These are phyloP conservation scores for Telenomus remus DNA, from an alignment of 1,140 invertebrate genomes.

Conservation along the genomic window DNA sequence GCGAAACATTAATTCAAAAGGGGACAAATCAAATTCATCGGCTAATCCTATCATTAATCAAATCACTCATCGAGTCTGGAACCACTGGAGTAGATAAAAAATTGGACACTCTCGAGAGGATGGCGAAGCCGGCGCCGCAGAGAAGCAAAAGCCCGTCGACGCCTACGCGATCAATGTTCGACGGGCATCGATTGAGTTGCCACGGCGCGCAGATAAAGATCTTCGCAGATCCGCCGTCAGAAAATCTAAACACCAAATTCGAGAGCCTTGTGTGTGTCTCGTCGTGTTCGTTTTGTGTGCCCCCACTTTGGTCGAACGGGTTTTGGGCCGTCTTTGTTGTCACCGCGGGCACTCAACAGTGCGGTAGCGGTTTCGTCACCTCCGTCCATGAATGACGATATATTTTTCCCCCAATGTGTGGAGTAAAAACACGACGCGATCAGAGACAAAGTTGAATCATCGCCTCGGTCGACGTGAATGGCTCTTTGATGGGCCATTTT, in stretches of 20 bases:
- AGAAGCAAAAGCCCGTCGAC: constrained; percentile 52
- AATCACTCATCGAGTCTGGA: constrained; percentile 16
- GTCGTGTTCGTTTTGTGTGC: not conserved
- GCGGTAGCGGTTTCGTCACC: constrained; percentile 54
- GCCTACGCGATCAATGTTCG: constrained; percentile 60
- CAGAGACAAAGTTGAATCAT: constrained; percentile 26
- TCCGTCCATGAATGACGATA: constrained; percentile 33
- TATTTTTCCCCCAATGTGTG: constrained; percentile 1
- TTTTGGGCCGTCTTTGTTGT: constrained; percentile 7
- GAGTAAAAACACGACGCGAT: not conserved
- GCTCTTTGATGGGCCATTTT: constrained; percentile 34
- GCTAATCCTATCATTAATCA: constrained; percentile 26
- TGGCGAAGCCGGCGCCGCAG: constrained; percentile 21
- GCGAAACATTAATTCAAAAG: not conserved
- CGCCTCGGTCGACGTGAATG: constrained; percentile 27
- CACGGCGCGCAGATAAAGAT: constrained; percentile 55
- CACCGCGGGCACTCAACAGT: constrained; percentile 13
- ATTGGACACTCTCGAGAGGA: constrained; percentile 3
- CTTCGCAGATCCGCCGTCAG: constrained; percentile 53
- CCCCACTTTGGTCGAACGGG: not conserved
- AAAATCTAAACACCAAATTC: constrained; percentile 55
- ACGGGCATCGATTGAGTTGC: constrained; percentile 61
- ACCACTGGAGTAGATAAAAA: constrained; percentile 14
- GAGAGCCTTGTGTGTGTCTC: constrained; percentile 10
- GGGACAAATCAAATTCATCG: not conserved